phyloP scores from a whole-genome alignment of 1,140 invertebrate genomes.

The Habropoda laboriosa region DNA sequence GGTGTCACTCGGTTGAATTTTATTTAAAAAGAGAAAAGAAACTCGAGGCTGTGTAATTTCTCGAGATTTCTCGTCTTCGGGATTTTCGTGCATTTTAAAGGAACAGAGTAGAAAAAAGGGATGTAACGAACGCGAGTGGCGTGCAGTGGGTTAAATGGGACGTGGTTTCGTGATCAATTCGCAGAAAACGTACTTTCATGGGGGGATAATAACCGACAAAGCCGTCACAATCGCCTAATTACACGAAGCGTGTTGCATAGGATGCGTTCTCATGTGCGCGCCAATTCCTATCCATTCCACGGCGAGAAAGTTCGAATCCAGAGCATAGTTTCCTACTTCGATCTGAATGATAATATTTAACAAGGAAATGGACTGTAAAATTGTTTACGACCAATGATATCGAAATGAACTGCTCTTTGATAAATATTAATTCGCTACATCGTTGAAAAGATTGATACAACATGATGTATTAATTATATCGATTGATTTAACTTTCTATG shows the following conservation, averaged over 20 bases:
- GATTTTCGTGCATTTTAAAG: neutral
- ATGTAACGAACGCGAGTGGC: neutral
- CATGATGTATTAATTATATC: no score
- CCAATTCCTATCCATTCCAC: slow-evolving; percentile 9
- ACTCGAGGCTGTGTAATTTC: no score
- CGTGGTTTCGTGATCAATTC: slow-evolving; percentile 10
- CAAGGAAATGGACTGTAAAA: no score
- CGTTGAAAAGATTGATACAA: no score
- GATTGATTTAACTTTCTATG: no score
- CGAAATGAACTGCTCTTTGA: no score
- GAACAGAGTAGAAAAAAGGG: no score
- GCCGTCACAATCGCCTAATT: slow-evolving; percentile 10
- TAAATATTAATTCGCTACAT: no score
- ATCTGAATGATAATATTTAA: no score
- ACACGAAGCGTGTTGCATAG: slow-evolving; percentile 4
- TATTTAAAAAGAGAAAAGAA: no score
- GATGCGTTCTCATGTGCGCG: neutral
- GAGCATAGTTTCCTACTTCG: neutral
- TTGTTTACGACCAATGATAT: no score
- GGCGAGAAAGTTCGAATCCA: slow-evolving; percentile 26
- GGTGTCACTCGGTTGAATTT: neutral
- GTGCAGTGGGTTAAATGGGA: slow-evolving; percentile 7
- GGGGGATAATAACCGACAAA: neutral
- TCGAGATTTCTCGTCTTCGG: no score
- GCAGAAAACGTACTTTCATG: slow-evolving; percentile 12